Base-by-base conservation (phyloP, 2,113 vertebrate genomes). In the Meles meles region DNA sequence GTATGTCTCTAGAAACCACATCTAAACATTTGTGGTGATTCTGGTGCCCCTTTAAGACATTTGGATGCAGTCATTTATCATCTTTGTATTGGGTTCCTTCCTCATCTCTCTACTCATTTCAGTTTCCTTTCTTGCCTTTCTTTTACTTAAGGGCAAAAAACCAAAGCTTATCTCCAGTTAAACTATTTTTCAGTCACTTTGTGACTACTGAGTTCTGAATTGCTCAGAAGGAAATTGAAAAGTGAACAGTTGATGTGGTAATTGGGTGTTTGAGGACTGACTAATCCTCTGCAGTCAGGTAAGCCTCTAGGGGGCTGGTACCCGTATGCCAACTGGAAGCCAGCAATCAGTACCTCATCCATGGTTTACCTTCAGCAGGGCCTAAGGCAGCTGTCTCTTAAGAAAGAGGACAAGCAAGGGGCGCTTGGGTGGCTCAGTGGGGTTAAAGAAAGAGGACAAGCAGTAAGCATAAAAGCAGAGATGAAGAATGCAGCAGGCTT, bases 71-170 rank as follows among this genome's bases (percentile, higher is more conserved):
- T 86, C 42, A 91, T 85, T 69, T 84, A 29, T 81, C 76, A 93
- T 97, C 88, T 93, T 80, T 94, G 25, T 86, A 23, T 94, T 52
- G 37, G 74, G 31, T 94, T 96, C 72, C 92, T 96, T 97, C 88
- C 77, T 94, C 49, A 34, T 79, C 55, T 93, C 95, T 86, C 49
- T 37, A 82, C n/a, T 96, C 21, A 47, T 93, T 97, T 93, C 65
- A 96, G 18, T 96, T 95, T 96, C 67, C 74, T 94, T 88, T 87
- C 31, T 92, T 90, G 65, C 27, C 12, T 72, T 87, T 31, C 29
- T 47, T 97, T 97, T 25, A 80, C 74, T 94, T 34, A 90, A 34
- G 44, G 96, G 83, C 59, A 72, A 95, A 97, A 97, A 96, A 31
- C 21, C 20, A 93, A 55, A 94, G 65, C 57, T 49, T 23, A n/a